These are phyloP conservation scores for Apamea sordens DNA, from an alignment of 2,888 invertebrate species.

Conservation along the genomic window DNA sequence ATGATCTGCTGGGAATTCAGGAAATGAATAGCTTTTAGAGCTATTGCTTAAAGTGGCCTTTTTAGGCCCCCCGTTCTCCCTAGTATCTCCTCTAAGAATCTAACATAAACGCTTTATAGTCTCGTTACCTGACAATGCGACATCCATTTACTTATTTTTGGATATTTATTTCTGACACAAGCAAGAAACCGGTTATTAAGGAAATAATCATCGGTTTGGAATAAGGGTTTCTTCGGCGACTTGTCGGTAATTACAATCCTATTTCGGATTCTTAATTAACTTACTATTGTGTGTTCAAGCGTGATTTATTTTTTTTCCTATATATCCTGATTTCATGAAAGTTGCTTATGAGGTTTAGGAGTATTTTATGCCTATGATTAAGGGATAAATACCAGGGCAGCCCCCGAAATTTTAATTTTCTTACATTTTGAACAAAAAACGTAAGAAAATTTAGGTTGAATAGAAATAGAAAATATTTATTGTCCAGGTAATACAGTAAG, in stretches of 20 bases:
- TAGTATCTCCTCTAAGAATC: no score
- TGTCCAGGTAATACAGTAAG: no score
- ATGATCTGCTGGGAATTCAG: no score
- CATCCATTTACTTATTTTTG: background rate
- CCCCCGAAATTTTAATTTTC: no score
- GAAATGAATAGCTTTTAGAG: no score
- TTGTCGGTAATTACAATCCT: constrained; percentile 19
- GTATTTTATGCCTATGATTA: no score
- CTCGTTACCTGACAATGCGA: background rate
- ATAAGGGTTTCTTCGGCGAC: constrained; percentile 11
- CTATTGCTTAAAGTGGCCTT: no score
- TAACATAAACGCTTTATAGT: background rate
- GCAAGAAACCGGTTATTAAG: constrained; percentile 46
- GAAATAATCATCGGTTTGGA: constrained; percentile 61
- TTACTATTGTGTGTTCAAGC: background rate
- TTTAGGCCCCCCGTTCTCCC: no score
- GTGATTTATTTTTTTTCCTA: background rate
- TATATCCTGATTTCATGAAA: background rate
- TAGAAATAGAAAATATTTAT: no score
- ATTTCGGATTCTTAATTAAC: constrained; percentile 12
- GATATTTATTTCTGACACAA: background rate
- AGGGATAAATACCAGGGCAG: no score
- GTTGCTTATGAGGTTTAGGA: background rate
- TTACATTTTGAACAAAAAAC: no score
- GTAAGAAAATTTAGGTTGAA: no score